phyloP scores from a whole-genome alignment of 2,113 vertebrate genomes.

The Anseranas semipalmata region DNA sequence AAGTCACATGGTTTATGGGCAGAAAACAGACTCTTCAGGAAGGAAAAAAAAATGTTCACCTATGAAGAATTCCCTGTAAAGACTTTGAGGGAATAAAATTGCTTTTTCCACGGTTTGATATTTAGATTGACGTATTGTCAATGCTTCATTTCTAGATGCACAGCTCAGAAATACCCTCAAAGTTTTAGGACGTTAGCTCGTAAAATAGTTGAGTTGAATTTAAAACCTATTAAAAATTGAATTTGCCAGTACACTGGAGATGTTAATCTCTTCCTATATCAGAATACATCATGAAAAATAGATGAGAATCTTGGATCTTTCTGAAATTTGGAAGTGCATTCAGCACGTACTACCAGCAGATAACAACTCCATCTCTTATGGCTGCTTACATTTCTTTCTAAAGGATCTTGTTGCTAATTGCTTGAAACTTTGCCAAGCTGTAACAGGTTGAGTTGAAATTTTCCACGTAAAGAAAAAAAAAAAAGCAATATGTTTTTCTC shows the following conservation, averaged over 20 bases:
- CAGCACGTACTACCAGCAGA: neutral
- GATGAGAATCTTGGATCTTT: neutral
- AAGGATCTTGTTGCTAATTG: conserved; percentile 8
- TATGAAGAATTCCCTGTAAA: neutral
- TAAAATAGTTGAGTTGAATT: neutral
- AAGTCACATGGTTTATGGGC: neutral
- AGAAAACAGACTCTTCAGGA: neutral
- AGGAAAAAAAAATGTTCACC: neutral
- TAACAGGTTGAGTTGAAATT: conserved; percentile 7
- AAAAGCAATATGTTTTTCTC: neutral
- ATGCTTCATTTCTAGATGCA: neutral
- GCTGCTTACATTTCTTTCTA: neutral
- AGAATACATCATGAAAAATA: neutral
- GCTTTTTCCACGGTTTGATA: neutral
- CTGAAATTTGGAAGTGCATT: neutral
- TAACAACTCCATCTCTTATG: neutral
- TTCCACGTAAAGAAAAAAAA: neutral
- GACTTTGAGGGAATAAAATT: neutral
- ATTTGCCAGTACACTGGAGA: neutral
- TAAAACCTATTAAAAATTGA: conserved; percentile 15
- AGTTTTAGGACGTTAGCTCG: neutral
- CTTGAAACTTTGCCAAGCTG: neutral
- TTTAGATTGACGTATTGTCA: neutral
- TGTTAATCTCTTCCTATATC: conserved; percentile 14
- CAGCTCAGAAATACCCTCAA: neutral